Evolutionary conservation across 1,140 invertebrate species (phyloP), one percentile per base, ranked within the genome.

Genomic region (Oncopodura yosiiana): DNA sequence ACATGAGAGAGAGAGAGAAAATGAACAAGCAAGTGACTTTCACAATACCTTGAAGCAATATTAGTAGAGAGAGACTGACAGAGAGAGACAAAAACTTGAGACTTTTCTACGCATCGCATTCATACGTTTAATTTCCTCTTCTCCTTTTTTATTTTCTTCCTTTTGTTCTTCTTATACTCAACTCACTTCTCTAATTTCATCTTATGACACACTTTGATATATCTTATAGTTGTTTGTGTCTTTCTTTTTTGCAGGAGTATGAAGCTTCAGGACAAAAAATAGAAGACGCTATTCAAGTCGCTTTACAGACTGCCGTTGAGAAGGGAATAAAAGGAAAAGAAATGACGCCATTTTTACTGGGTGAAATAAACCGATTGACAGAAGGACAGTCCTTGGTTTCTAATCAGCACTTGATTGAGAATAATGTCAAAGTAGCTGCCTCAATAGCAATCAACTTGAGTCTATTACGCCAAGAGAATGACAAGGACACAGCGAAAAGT

Each of bases 341-440:
- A 64, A 80, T 97, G 8, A 98, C 94, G 0, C 95, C 95, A 2
- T 98, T 86, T 71, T 72, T 99, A 14, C 71, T 98, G 14, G 71
- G 78, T 14, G 73, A 80, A 66, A 80, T 98, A 9, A 78, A 81
- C 50, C 71, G 82, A 66, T 73, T 87, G 4, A 95, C 92, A 0
- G 66, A 73, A 12, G 92, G 91, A 39, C 75, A 74, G 60, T 94
- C 92, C 8, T 73, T 98, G 14, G 57, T 73, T 67, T 77, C 91
- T 16, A 96, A 64, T 54, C 43, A 56, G 49, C 49, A 37, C 38
- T 45, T 98, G 24, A 83, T 98, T 64, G 82, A 89, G 73, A 92
- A 96, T 71, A 97, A 97, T 73, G 92, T 89, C 2, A 73, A 69
- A 58, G 77, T 92, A 45, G 93, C 86, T 16, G 81, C 86, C 46